These are phyloP conservation scores for Xerus rutilus DNA, from an alignment of 2,797 vertebrate species.

Conservation along the genomic window DNA sequence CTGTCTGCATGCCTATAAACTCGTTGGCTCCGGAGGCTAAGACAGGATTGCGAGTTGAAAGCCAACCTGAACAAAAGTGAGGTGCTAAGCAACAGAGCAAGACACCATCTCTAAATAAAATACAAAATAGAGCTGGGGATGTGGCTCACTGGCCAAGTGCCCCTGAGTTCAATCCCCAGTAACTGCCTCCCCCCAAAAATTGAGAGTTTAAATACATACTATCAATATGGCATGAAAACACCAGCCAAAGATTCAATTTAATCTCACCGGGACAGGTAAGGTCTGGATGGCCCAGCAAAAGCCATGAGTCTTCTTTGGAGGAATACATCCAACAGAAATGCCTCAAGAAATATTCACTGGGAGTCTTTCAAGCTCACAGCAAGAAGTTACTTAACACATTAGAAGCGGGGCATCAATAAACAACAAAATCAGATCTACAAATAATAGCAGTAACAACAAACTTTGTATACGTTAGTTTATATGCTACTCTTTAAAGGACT, in stretches of 20 bases:
- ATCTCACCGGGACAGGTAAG: neutral
- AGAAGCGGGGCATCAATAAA: slow-evolving; percentile 26
- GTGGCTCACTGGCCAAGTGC: too few relatives aligned
- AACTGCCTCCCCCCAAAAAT: neutral
- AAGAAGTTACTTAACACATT: neutral
- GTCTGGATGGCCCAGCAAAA: neutral
- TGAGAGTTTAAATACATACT: neutral
- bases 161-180: too few relatives aligned
- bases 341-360: neutral
- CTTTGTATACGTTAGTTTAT: neutral
- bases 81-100: too few relatives aligned
- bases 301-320: neutral
- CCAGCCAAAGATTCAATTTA: slow-evolving; percentile 8
- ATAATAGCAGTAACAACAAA: neutral
- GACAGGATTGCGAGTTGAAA: too few relatives aligned
- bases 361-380: neutral
- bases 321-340: neutral
- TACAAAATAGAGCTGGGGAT: too few relatives aligned
- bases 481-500: neutral
- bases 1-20: too few relatives aligned
- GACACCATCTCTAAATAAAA: too few relatives aligned
- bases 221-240: neutral
- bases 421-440: slow-evolving; percentile 4
- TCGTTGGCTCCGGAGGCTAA: too few relatives aligned
- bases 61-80: too few relatives aligned